Percentiles rank a stretch among this genome's conserved stretches.
Evolutionary conservation across 2,113 vertebrate genomes (phyloP).

Genomic region (Megalops atlanticus): DNA sequence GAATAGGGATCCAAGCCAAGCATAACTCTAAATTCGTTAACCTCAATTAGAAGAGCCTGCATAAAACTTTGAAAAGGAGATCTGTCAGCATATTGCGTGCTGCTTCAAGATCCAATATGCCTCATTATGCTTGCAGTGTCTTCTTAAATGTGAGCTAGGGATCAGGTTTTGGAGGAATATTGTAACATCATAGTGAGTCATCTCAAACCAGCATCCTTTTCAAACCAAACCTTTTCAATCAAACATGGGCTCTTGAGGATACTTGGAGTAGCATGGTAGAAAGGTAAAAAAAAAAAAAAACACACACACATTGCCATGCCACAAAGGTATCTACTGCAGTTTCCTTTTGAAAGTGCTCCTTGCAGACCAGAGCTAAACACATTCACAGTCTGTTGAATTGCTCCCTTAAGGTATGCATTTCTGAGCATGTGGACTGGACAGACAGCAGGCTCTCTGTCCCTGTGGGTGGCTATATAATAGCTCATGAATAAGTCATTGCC

Average conservation of each 20-base stretch:
- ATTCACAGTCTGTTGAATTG: conserved; percentile 49
- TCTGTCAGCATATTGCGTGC: neutral
- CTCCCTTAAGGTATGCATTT: conserved; percentile 48
- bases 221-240: too few species aligned
- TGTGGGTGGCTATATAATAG: conserved; percentile 52
- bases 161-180: too few species aligned
- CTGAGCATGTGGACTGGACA: conserved; percentile 29
- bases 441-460: conserved; percentile 56
- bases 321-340: conserved; percentile 29
- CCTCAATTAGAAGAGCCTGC: neutral
- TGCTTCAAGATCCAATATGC: neutral
- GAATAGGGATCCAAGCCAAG: too few species aligned
- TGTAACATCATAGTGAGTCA: too few species aligned
- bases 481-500: conserved; percentile 58
- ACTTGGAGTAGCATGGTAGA: too few species aligned
- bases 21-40: too few species aligned
- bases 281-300: neutral
- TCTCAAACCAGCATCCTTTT: too few species aligned
- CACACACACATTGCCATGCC: neutral
- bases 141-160: too few species aligned
- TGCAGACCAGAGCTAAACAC: conserved; percentile 50
- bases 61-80: neutral
- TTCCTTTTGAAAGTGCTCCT: conserved; percentile 38
- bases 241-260: too few species aligned
- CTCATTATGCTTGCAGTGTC: neutral